Conservation (phyloP, 2,113 vertebrate species). For the Lagopus leucura region DNA sequence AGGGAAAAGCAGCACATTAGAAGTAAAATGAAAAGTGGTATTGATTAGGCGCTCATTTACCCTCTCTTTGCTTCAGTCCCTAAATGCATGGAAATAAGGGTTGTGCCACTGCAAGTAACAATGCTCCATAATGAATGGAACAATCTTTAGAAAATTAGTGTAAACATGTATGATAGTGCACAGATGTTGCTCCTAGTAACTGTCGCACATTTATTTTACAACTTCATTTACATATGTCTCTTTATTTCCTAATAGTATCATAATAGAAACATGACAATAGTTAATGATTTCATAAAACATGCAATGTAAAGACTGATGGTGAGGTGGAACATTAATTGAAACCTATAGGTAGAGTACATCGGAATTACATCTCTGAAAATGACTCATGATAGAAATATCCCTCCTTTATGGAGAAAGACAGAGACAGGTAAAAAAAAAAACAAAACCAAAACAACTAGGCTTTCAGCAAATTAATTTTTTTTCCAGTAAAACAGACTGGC, state of each 20-base stretch:
- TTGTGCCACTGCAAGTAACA: constrained; percentile 92
- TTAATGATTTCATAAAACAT: constrained; percentile 91
- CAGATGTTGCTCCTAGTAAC: constrained; percentile 90
- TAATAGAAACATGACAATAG: constrained; percentile 91
- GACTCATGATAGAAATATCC: constrained; percentile 84
- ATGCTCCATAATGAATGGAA: constrained; percentile 96
- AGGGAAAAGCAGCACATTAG: constrained; percentile 90
- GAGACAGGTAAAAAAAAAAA: constrained; percentile 72
- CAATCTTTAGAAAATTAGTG: constrained; percentile 94
- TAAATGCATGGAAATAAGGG: constrained; percentile 97
- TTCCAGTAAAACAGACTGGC: constrained; percentile 74
- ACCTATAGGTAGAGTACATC: constrained; percentile 83
- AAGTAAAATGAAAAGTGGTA: constrained; percentile 98
- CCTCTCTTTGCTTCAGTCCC: constrained; percentile 93
- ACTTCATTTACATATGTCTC: constrained; percentile 87
- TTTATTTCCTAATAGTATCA: constrained; percentile 89
- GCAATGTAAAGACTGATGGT: constrained; percentile 79
- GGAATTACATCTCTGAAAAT: constrained; percentile 86
- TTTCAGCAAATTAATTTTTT: constrained; percentile 86
- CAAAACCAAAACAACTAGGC: constrained; percentile 68
- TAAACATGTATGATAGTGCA: constrained; percentile 88
- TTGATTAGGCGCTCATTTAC: constrained; percentile 99
- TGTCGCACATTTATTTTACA: constrained; percentile 85
- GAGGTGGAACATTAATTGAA: constrained; percentile 81
- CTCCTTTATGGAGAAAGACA: constrained; percentile 68